Conservation (phyloP, 2,113 vertebrate species). For the Otocyon megalotis region DNA sequence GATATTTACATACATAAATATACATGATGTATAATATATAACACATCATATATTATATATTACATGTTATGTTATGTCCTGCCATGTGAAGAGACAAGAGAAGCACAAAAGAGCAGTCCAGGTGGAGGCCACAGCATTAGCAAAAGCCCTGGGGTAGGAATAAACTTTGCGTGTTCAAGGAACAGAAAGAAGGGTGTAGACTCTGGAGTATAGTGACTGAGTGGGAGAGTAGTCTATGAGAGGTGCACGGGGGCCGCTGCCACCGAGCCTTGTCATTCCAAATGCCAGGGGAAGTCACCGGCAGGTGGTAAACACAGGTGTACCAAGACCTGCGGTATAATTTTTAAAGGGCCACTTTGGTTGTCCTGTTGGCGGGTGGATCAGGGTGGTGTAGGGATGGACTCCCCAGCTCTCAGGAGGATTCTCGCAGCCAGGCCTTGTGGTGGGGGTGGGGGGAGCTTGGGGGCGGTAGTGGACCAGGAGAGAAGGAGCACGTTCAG, state of each 20-base stretch:
- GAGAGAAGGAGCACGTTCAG: not conserved
- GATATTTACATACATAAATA: not conserved
- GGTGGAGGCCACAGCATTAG: not conserved
- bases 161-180: not conserved
- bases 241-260: not conserved
- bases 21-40: not conserved
- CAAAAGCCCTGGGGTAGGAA: not conserved
- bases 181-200: fast-evolving
- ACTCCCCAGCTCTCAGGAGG: not conserved
- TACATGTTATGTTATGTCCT: not conserved
- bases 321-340: not conserved
- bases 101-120: not conserved
- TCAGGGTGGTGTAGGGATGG: not conserved
- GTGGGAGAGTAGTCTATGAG: fast-evolving
- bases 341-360: not conserved
- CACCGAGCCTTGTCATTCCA: not conserved
- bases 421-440: fast-evolving
- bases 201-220: not conserved
- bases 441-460: not conserved
- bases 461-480: not conserved
- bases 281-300: fast-evolving
- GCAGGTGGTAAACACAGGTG: not conserved
- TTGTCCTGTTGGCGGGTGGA: not conserved
- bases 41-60: not conserved
- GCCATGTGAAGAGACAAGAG: not conserved